Base-by-base conservation (phyloP, 1,140 invertebrate genomes). In the Vanessa tameamea region DNA sequence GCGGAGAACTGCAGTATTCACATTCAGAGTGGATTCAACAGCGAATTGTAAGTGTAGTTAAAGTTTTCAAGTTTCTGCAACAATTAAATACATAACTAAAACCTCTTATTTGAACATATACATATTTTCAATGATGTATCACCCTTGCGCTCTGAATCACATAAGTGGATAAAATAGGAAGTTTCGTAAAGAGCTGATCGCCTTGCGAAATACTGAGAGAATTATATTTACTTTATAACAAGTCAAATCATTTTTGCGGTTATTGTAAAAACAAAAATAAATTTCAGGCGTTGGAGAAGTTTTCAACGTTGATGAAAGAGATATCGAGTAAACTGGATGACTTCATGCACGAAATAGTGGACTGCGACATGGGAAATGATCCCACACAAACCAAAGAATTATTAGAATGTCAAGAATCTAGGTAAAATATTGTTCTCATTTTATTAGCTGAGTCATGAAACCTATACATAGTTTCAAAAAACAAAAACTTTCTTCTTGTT, bases 1-100 rank as follows among this genome's bases (percentile, higher is more conserved):
- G 97, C 6, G 98, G 98, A 11, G 94, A 95, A 75, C 94, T 99
- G 68, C 95, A 96, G 43, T 99, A 99, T 93, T 97, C 97, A 79
- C 97, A 99, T 92, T 95, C 97, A 64, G 97, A 98, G 83, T 99
- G 98, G 98, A 98, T 99, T 87, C 96, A 99, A 83, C 98, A 99
- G 89, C 94, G 98, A 95, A 96, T 98, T 90, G 98, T 99, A 93
- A 95, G 95, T 13, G 16, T 15, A 50, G 13, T 26, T 47, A 14
- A 59, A 48, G 57, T 69, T 11, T 0, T 48, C 51, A 55, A 20
- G 16, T 11, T 53, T 53, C 5, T 53, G 51, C 51, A 55, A 55
- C 37, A 0, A 9, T 43, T 43, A 43, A 9, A 43, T 43, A 8
- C 9, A 43, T 43, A 43, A 43, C 8, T 43, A 43, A 37, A 37